Evolutionary conservation across 2,888 invertebrate genomes (phyloP), one percentile per base, ranked within the genome.

Genomic region (Adelphocoris suturalis): DNA sequence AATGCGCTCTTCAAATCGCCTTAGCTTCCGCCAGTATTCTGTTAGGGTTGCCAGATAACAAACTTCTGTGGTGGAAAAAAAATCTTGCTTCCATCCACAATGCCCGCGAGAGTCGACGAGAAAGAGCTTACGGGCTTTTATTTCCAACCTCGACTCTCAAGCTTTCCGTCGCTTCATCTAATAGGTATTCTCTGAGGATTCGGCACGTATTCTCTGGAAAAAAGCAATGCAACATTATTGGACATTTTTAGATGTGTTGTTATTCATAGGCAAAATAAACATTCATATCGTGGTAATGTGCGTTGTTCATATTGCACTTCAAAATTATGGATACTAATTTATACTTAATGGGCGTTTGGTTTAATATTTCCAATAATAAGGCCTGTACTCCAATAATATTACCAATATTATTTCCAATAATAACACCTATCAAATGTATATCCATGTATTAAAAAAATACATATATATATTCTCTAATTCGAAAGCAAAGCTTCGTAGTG

Each of bases 201-300:
- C 12, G 88, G 88, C 52, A 80, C 78, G 80, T 88, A 78, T n/a
- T 78, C 78, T 14, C 88, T 88, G 80, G 3, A 86, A 75, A 75
- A 46, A n/a, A n/a, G n/a, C 4, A 61, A 19, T 19, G 19, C 52
- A 61, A 61, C 19, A n/a, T 61, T 61, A 61, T 19, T 61, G 16
- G 14, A 9, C 16, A 57, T 19, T 61, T 52, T 52, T 11, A 52
- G 37, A 37, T 37, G 7, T n/a, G n/a, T n/a, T n/a, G n/a, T n/a
- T n/a, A n/a, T n/a, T 4, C 37, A 4, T 5, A 52, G 2, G 5
- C 2, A 52, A 52, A 52, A 52, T 11, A 7, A 14, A 14, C 52
- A 52, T 52, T 52, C 52, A 1, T 5, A 11, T 16, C 16, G 4
- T 52, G 12, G 7, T 52, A 11, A 52, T 11, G 3, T 5, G 52